phyloP scores from a whole-genome alignment of 2,888 invertebrate species.

The Tetropium fuscum region DNA sequence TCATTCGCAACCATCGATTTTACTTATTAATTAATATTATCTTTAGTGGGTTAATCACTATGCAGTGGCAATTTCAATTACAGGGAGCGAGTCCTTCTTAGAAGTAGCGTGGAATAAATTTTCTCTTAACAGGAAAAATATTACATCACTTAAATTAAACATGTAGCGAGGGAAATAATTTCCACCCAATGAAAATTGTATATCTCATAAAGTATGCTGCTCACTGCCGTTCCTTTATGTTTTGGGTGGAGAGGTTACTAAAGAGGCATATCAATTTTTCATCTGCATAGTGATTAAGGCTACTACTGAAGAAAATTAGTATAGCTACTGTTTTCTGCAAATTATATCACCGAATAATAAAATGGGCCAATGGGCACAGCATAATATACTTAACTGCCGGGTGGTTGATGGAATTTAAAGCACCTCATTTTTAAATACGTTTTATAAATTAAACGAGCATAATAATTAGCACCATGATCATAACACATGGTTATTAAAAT shows the following conservation, averaged over 20 bases:
- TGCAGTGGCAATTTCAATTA: conserved; percentile 4
- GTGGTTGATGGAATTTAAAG: too few relatives aligned
- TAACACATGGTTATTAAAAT: too few relatives aligned
- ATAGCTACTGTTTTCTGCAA: neutral
- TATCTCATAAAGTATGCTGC: conserved; percentile 4
- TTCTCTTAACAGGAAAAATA: neutral
- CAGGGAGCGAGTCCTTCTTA: neutral
- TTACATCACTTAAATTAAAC: conserved; percentile 12
- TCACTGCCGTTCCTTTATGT: neutral
- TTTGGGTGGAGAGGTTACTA: neutral
- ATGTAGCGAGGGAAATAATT: neutral
- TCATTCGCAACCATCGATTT: too few relatives aligned
- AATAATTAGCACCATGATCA: too few relatives aligned
- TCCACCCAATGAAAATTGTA: neutral
- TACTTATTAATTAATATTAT: too few relatives aligned
- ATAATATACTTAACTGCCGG: neutral
- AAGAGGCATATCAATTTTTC: neutral
- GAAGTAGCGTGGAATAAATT: neutral
- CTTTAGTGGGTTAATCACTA: too few relatives aligned
- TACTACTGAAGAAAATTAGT: neutral
- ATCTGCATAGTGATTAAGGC: neutral
- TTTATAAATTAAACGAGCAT: too few relatives aligned
- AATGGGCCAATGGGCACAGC: neutral
- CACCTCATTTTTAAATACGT: too few relatives aligned
- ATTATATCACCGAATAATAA: neutral